Percentiles rank a stretch among this genome's conserved stretches.
These are phyloP conservation scores for Eubasilissa splendida DNA, from an alignment of 2,888 invertebrate genomes.

Conservation along the genomic window DNA sequence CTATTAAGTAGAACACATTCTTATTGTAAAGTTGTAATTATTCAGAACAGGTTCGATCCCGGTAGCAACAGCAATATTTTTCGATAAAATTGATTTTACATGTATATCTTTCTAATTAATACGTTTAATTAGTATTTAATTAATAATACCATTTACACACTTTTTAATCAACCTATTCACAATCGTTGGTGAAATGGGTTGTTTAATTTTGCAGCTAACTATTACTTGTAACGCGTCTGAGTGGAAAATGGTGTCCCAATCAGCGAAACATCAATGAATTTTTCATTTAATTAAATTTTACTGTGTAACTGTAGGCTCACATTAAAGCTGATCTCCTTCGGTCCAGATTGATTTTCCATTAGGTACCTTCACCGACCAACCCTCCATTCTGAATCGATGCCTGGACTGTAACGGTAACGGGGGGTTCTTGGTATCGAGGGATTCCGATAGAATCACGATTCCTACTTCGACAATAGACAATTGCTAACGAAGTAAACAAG, in stretches of 20 bases:
- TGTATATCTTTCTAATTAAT: too few relatives aligned
- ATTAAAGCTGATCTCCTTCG: conserved; percentile 23
- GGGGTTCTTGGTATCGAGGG: not conserved
- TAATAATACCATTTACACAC: too few relatives aligned
- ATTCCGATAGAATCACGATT: conserved; percentile 9
- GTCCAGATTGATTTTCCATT: conserved; percentile 26
- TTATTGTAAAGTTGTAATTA: too few relatives aligned
- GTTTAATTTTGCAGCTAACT: not conserved
- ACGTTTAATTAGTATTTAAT: too few relatives aligned
- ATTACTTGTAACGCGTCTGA: not conserved
- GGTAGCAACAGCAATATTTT: too few relatives aligned
- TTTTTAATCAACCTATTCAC: too few relatives aligned
- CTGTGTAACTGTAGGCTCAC: not conserved
- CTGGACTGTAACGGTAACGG: conserved; percentile 10
- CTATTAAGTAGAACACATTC: too few relatives aligned
- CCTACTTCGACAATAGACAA: conserved; percentile 28
- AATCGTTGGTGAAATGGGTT: too few relatives aligned
- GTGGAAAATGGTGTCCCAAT: not conserved
- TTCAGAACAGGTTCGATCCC: too few relatives aligned
- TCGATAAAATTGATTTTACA: too few relatives aligned
- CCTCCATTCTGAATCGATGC: not conserved
- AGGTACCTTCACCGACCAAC: conserved; percentile 24
- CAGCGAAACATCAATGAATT: conserved; percentile 17
- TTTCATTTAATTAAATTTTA: not conserved
- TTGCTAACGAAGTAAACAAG: conserved; percentile 30